Conservation (phyloP, 2,797 vertebrate species). For the Hippopotamyrus pictus region DNA sequence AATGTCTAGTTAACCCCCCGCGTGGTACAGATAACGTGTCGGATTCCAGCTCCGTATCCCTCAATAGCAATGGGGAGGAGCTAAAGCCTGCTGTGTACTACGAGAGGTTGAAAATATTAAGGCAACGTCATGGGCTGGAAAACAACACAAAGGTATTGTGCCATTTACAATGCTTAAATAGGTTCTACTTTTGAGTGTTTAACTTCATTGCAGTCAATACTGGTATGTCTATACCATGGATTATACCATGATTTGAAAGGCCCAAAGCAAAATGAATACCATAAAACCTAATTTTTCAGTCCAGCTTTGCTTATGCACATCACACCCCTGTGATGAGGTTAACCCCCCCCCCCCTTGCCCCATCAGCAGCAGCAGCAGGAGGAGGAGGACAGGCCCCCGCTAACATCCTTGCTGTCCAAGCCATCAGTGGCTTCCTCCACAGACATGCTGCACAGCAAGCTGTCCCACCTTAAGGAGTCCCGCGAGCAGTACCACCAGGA, state of each 20-base stretch:
- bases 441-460: slow-evolving; percentile 96
- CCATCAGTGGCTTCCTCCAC: slow-evolving; percentile 90
- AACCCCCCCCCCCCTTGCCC: neutral
- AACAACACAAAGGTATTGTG: slow-evolving; percentile 78
- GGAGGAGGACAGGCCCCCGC: slow-evolving; percentile 65
- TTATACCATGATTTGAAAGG: neutral
- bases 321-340: neutral
- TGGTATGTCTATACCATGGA: neutral
- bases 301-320: neutral
- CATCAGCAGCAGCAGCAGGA: slow-evolving; percentile 30
- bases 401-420: slow-evolving; percentile 81
- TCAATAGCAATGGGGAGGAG: slow-evolving; percentile 80
- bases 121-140: slow-evolving; percentile 89
- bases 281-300: neutral
- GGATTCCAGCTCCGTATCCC: slow-evolving; percentile 47
- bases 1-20: slow-evolving; percentile 73
- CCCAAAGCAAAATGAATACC: neutral
- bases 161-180: neutral
- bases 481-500: slow-evolving; percentile 87
- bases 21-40: slow-evolving; percentile 62
- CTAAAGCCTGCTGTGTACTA: slow-evolving; percentile 90
- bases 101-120: slow-evolving; percentile 91
- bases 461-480: slow-evolving; percentile 92
- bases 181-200: neutral
- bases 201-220: neutral